Conservation (phyloP, 2,797 vertebrate species). For the Muraenolepis orangiensis region DNA sequence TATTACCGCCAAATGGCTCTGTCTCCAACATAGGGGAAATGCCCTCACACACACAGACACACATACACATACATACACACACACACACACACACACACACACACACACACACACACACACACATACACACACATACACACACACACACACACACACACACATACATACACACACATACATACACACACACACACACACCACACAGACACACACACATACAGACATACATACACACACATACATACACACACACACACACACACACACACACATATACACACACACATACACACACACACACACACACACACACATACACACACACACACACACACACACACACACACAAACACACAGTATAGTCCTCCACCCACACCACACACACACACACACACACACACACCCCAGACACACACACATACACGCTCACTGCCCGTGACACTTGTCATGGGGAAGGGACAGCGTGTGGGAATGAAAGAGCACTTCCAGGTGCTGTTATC, state of each 20-base stretch:
- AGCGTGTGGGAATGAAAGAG: constrained; percentile 35
- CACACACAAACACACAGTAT: neutral
- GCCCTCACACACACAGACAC: constrained; percentile 15
- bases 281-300: neutral
- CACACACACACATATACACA: no score
- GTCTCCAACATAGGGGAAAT: constrained; percentile 55
- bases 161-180: no score
- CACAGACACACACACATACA: neutral
- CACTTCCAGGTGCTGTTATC: constrained; percentile 16
- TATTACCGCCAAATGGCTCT: constrained; percentile 51
- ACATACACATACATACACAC: no score
- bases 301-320: neutral
- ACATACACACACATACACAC: neutral
- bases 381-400: neutral
- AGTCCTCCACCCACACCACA: neutral
- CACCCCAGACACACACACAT: neutral
- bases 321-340: neutral
- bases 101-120: neutral
- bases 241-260: constrained; percentile 1
- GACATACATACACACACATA: neutral
- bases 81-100: neutral
- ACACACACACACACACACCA: neutral
- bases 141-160: neutral
- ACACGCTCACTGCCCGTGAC: constrained; percentile 20
- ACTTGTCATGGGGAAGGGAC: constrained; percentile 45